phyloP scores from a whole-genome alignment of 2,797 vertebrate genomes.

The Danio aesculapii region DNA sequence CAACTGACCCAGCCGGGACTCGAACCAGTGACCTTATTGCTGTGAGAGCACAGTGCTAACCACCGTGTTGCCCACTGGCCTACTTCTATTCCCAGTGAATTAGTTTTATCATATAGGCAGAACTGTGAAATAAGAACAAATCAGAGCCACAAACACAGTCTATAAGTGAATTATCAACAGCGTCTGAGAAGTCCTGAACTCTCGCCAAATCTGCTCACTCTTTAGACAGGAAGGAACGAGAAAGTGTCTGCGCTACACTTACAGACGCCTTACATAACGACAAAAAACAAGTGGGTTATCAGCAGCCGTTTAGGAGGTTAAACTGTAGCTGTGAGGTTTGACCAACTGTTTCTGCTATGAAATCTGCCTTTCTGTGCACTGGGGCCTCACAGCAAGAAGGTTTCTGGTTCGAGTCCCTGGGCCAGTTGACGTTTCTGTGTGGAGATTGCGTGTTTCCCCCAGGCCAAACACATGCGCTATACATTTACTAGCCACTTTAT shows the following conservation, averaged over 20 bases:
- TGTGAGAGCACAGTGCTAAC: too few species aligned
- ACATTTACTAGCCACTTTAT: too few species aligned
- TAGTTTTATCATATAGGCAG: not conserved
- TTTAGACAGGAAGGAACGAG: conserved; percentile 64
- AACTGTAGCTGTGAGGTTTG: conserved; percentile 60
- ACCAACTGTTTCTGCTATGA: conserved; percentile 42
- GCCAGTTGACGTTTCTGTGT: too few species aligned
- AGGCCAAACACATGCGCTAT: too few species aligned
- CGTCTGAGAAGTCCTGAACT: not conserved
- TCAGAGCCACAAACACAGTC: not conserved
- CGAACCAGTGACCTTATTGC: too few species aligned
- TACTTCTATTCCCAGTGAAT: not conserved
- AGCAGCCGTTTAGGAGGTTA: conserved; percentile 50
- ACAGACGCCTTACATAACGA: conserved; percentile 62
- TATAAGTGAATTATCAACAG: not conserved
- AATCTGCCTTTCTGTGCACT: conserved; percentile 18
- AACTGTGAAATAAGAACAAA: not conserved
- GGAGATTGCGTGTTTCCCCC: too few species aligned
- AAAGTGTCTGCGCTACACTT: conserved; percentile 50
- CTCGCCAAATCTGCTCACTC: conserved; percentile 1
- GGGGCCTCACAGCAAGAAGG: too few species aligned
- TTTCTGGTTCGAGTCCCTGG: too few species aligned
- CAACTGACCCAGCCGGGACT: too few species aligned
- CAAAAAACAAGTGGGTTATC: conserved; percentile 59
- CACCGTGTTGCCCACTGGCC: too few species aligned